Conservation (phyloP, 2,113 vertebrate genomes). For the Coryphaenoides rupestris region DNA sequence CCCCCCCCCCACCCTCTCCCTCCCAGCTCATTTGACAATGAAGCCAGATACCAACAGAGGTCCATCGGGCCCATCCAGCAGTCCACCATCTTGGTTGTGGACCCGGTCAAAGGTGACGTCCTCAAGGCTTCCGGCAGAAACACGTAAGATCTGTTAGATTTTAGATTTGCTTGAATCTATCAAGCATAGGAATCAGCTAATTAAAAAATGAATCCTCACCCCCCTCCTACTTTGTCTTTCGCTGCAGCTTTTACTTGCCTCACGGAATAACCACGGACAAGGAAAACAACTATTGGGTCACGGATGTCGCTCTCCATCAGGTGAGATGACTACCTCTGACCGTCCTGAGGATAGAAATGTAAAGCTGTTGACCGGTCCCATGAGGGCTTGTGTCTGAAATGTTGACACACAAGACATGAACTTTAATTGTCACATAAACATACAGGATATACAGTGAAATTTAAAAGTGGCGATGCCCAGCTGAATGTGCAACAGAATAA, state of each 20-base stretch:
- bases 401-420: no score
- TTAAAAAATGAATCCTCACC: no score
- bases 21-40: slow-evolving; percentile 87
- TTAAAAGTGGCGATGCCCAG: no score
- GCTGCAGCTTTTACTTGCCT: slow-evolving; percentile 88
- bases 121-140: slow-evolving; percentile 84
- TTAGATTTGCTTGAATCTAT: not conserved
- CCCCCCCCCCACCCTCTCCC: not conserved
- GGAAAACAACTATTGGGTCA: slow-evolving; percentile 92
- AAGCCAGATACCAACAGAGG: slow-evolving; percentile 83
- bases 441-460: no score
- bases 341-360: no score
- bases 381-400: no score
- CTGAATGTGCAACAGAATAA: no score
- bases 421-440: no score
- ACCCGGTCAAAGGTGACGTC: slow-evolving; percentile 77
- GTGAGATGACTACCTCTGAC: slow-evolving; percentile 57
- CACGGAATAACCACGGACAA: slow-evolving; percentile 90
- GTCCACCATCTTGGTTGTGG: slow-evolving; percentile 85
- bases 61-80: slow-evolving; percentile 90
- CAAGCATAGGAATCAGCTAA: no score
- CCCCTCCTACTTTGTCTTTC: not conserved
- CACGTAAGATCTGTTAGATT: slow-evolving; percentile 74
- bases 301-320: slow-evolving; percentile 97
- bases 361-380: no score